phyloP scores from a whole-genome alignment of 2,113 vertebrate genomes.

The Myiagra hebetior region DNA sequence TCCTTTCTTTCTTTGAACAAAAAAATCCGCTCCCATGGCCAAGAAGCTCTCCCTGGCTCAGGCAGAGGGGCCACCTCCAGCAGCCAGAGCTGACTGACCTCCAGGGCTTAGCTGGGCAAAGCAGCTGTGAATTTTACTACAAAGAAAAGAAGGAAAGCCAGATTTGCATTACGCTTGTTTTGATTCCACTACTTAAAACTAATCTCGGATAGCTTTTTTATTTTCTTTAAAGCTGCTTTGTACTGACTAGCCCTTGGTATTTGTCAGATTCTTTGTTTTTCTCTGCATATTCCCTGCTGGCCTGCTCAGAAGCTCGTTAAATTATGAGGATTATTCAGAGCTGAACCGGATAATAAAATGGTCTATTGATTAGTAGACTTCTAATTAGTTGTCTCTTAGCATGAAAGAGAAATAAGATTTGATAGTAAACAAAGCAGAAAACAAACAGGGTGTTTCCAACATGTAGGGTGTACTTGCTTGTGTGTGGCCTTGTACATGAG shows the following conservation, averaged over 20 bases:
- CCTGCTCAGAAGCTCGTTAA: slow-evolving; percentile 17
- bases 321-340: slow-evolving; percentile 52
- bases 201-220: not conserved
- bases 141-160: not conserved
- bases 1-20: not conserved
- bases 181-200: slow-evolving; percentile 17
- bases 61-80: not conserved
- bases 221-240: slow-evolving; percentile 22
- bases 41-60: not conserved
- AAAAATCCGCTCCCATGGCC: not conserved
- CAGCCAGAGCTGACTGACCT: not conserved
- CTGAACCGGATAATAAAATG: slow-evolving; percentile 42
- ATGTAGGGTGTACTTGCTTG: not conserved
- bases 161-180: not conserved
- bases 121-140: not conserved
- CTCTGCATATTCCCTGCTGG: not conserved
- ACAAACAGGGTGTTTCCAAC: slow-evolving; percentile 38
- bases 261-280: slow-evolving; percentile 19
- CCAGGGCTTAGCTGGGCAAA: not conserved
- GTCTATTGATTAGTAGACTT: slow-evolving; percentile 55
- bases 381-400: slow-evolving; percentile 54
- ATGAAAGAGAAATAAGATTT: slow-evolving; percentile 55
- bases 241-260: not conserved
- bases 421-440: slow-evolving; percentile 52
- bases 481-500: not conserved